phyloP scores from a whole-genome alignment of 1,140 invertebrate species.

The Eurosta solidaginis region DNA sequence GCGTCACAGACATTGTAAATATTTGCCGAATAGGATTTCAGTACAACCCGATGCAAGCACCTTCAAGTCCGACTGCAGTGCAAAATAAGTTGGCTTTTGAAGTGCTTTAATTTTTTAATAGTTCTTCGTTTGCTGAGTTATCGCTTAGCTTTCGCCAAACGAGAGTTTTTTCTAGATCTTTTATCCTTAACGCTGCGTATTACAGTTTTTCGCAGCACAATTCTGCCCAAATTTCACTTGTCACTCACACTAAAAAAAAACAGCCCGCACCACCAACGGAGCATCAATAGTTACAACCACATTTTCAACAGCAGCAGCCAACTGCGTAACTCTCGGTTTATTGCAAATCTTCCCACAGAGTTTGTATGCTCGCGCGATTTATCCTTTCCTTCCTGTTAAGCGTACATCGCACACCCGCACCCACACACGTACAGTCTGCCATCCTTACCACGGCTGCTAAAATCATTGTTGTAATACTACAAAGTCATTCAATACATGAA shows the following conservation, averaged over 20 bases:
- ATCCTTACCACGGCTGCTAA: background rate
- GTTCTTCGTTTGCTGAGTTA: no score
- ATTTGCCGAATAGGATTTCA: no score
- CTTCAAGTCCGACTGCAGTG: no score
- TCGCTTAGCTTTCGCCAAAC: no score
- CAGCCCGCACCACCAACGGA: background rate
- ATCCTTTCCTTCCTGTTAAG: background rate
- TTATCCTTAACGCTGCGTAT: background rate
- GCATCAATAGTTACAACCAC: background rate
- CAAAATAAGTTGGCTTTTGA: no score
- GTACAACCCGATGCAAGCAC: no score
- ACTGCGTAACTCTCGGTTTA: background rate
- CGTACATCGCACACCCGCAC: background rate
- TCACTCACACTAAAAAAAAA: background rate
- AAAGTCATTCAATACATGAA: conserved; percentile 33
- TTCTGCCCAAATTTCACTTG: background rate
- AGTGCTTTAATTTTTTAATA: no score
- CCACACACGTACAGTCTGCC: background rate
- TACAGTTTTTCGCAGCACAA: background rate
- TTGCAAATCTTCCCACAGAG: background rate
- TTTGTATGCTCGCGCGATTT: background rate
- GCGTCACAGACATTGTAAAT: no score
- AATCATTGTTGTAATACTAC: background rate
- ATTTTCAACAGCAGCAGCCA: background rate
- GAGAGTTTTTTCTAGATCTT: no score